phyloP scores from a whole-genome alignment of 2,797 vertebrate genomes.

The Danio aesculapii region DNA sequence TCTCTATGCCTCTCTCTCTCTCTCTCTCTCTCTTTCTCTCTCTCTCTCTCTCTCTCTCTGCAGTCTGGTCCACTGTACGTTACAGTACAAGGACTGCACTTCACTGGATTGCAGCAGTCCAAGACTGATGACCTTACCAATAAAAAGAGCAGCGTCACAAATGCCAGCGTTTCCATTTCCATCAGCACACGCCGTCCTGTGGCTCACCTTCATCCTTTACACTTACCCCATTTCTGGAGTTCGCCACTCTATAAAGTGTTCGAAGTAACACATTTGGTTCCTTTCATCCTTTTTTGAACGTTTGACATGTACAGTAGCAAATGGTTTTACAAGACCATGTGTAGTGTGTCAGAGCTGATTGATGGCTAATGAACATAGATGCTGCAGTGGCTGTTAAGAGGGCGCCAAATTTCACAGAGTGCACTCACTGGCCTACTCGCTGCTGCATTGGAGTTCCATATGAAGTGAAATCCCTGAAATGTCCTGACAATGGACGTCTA shows the following conservation, averaged over 20 bases:
- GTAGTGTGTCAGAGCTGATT: constrained; percentile 46
- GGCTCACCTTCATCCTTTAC: constrained; percentile 48
- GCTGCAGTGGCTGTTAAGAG: constrained; percentile 60
- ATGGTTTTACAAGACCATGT: constrained; percentile 47
- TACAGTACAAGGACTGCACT: constrained; percentile 62
- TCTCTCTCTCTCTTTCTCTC: constrained; percentile 32
- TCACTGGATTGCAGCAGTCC: constrained; percentile 67
- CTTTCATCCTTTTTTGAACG: not conserved
- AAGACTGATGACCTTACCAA: constrained; percentile 78
- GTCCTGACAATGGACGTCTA: not conserved
- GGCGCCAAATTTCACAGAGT: not conserved
- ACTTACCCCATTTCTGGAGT: constrained; percentile 31
- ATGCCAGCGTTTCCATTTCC: constrained; percentile 56
- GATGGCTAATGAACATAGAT: constrained; percentile 64
- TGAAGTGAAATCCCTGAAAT: constrained; percentile 42
- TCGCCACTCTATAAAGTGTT: not conserved
- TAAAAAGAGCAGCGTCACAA: constrained; percentile 76
- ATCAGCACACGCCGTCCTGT: constrained; percentile 37
- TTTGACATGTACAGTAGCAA: not conserved
- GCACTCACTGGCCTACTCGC: constrained; percentile 44
- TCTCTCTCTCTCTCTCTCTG: constrained; percentile 58
- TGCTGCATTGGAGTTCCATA: constrained; percentile 58
- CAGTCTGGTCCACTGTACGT: constrained; percentile 71
- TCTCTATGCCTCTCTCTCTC: constrained; percentile 1
- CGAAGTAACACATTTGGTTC: constrained; percentile 19